Evolutionary conservation across 2,113 vertebrate species (phyloP).

Genomic region (Rhipidura dahli): DNA sequence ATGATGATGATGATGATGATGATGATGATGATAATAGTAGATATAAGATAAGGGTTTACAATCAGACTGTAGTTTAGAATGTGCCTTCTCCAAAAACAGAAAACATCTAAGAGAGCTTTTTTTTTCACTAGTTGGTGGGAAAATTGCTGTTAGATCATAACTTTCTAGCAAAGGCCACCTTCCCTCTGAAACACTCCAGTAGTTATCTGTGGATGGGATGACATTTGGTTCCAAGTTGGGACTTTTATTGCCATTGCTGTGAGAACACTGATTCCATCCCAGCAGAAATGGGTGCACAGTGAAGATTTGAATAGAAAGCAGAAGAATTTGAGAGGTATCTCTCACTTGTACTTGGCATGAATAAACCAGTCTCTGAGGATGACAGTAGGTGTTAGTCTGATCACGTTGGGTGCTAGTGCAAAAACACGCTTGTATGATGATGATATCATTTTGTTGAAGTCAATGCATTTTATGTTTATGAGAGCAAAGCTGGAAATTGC

Average conservation of each 20-base stretch:
- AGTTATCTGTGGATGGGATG: neutral
- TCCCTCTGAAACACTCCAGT: neutral
- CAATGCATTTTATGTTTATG: neutral
- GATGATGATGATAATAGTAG: neutral
- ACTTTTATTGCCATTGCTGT: neutral
- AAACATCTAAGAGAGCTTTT: neutral
- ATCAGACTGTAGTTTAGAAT: neutral
- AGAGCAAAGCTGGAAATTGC: neutral
- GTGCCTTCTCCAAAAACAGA: neutral
- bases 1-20: neutral
- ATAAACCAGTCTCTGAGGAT: neutral
- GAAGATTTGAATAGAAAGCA: neutral
- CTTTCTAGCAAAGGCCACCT: neutral
- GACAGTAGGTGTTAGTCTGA: neutral
- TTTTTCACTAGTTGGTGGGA: neutral
- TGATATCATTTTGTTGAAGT: neutral
- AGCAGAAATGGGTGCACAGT: neutral
- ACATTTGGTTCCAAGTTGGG: neutral
- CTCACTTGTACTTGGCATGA: neutral
- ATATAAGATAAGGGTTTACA: neutral
- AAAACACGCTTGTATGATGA: neutral
- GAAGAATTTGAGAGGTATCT: neutral
- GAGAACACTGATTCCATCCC: neutral
- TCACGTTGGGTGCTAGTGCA: neutral
- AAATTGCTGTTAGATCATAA: neutral